A percentile compares a stretch with the other conserved stretches of the same genome.
Evolutionary conservation across 1,140 invertebrate species (phyloP).

Genomic region (Cecropterus lyciades): DNA sequence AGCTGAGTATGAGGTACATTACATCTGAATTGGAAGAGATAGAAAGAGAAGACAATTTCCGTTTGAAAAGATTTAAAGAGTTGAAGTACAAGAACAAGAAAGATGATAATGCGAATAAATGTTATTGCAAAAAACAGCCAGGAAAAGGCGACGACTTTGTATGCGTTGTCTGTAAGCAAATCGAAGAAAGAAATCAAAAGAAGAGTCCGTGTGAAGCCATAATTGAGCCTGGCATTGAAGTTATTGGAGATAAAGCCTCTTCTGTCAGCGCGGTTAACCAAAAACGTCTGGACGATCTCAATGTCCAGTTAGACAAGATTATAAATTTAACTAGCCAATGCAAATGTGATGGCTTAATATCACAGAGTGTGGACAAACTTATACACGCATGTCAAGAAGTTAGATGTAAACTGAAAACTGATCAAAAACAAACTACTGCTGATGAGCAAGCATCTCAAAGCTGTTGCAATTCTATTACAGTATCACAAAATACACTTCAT

Average conservation of each 20-base stretch:
- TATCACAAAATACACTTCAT: constrained; percentile 11
- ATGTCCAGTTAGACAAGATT: constrained; percentile 37
- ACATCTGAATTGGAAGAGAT: constrained; percentile 44
- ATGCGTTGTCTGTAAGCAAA: constrained; percentile 7
- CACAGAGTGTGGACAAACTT: constrained; percentile 32
- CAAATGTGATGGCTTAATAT: constrained; percentile 25
- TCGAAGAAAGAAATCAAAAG: constrained; percentile 18
- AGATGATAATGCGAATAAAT: constrained; percentile 6
- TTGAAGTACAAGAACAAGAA: constrained; percentile 39
- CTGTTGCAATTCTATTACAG: constrained; percentile 17
- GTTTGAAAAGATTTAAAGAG: constrained; percentile 50
- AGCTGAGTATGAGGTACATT: constrained; percentile 41
- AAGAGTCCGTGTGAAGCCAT: not conserved
- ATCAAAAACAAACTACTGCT: constrained; percentile 8
- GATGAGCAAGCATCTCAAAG: not conserved
- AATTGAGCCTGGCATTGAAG: not conserved
- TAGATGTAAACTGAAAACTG: constrained; percentile 37
- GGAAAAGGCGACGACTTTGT: constrained; percentile 19
- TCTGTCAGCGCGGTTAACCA: not conserved
- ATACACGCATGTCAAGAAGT: constrained; percentile 33
- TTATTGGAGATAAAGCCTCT: constrained; percentile 24
- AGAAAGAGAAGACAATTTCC: constrained; percentile 50
- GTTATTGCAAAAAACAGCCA: constrained; percentile 18
- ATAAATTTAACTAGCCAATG: constrained; percentile 39
- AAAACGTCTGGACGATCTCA: constrained; percentile 33